Conservation (phyloP, 2,113 vertebrate genomes). For the Ellobius talpinus region DNA sequence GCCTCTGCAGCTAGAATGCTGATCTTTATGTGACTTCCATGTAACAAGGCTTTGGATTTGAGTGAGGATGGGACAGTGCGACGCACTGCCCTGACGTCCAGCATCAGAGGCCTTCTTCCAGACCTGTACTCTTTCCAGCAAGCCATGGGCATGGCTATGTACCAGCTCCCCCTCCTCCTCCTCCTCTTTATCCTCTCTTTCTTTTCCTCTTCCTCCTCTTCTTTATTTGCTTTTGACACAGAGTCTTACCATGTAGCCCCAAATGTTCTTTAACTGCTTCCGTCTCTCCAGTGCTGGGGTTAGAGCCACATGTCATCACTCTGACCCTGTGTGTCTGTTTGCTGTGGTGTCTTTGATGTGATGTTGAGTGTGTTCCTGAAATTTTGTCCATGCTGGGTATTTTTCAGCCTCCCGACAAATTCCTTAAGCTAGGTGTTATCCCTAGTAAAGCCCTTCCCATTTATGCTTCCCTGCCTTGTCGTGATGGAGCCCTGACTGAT, state of each 20-base stretch:
- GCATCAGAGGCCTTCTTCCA: not conserved
- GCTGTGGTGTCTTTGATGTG: not conserved
- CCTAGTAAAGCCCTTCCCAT: not conserved
- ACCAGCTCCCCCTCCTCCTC: no score
- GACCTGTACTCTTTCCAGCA: not conserved
- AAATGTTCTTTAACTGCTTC: not conserved
- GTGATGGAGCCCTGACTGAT: not conserved
- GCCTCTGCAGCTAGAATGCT: not conserved
- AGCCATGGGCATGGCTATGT: not conserved
- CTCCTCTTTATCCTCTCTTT: not conserved
- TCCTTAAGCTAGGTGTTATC: constrained; percentile 25
- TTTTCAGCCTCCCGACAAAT: constrained; percentile 19
- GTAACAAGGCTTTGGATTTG: not conserved
- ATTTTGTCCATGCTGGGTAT: not conserved
- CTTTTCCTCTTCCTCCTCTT: not conserved
- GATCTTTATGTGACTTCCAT: not conserved
- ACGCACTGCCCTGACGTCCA: not conserved
- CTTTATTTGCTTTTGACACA: not conserved
- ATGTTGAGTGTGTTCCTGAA: not conserved
- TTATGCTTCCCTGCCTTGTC: not conserved
- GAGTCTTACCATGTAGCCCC: not conserved
- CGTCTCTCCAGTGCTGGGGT: not conserved
- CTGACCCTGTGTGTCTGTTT: not conserved
- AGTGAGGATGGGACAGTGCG: not conserved
- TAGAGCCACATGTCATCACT: not conserved